Percentiles rank a stretch among this genome's conserved stretches.
Evolutionary conservation across 2,888 invertebrate species (phyloP).

Genomic region (Lacanobia oleracea): DNA sequence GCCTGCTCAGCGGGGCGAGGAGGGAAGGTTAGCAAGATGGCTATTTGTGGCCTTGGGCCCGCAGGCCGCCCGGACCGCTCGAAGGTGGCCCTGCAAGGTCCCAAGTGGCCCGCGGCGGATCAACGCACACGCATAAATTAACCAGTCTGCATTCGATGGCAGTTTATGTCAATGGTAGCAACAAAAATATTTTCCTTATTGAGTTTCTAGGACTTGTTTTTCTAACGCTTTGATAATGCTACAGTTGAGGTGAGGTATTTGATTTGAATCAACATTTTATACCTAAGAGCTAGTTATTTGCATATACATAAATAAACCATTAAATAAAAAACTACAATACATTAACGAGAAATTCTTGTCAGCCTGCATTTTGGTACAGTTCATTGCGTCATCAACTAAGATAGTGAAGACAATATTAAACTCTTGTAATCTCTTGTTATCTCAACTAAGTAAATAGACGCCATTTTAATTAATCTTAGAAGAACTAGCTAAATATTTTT

Average conservation of each 20-base stretch:
- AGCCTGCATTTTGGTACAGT: constrained; percentile 5
- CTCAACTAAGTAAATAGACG: constrained; percentile 23
- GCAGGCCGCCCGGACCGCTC: constrained; percentile 42
- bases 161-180: constrained; percentile 46
- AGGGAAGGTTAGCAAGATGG: constrained; percentile 67
- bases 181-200: constrained; percentile 48
- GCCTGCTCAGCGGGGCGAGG: constrained; percentile 48
- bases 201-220: constrained; percentile 45
- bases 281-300: constrained; percentile 13
- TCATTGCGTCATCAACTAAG: constrained; percentile 12
- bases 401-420: constrained; percentile 11
- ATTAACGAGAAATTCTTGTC: neutral
- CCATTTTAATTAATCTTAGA: constrained; percentile 24
- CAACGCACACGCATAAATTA: constrained; percentile 60
- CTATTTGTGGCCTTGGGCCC: constrained; percentile 55
- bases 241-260: constrained; percentile 13
- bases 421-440: constrained; percentile 28
- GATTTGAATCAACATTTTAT: constrained; percentile 10
- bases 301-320: constrained; percentile 23
- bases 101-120: constrained; percentile 53
- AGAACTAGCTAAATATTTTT: constrained; percentile 26
- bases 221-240: constrained; percentile 22
- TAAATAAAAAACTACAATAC: constrained; percentile 14
- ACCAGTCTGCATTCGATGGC: constrained; percentile 41
- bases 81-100: constrained; percentile 67